Evolutionary conservation across 2,888 invertebrate genomes (phyloP), one percentile per base, ranked within the genome.

Genomic region (Cheilosia pagana): DNA sequence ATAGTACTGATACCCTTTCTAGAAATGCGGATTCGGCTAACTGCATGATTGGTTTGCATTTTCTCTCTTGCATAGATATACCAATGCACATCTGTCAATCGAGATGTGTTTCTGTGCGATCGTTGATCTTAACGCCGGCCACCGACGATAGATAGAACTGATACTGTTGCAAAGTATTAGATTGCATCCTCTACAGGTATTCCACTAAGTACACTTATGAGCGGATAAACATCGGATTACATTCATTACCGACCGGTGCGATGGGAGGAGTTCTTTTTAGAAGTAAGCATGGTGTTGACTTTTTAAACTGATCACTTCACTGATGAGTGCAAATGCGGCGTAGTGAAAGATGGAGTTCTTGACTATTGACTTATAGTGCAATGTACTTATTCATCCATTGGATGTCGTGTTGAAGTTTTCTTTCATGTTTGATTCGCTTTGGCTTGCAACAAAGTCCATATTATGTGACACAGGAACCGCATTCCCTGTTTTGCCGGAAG

Each of bases 31-130:
- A 74, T 74, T 77, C 62, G 77, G 72, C 82, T 77, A 65, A 50
- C 59, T 83, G 79, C 79, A 65, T 71, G 79, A 85, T 79, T 79
- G 78, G 60, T 85, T 85, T 85, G 70, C 70, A 79, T 79, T 78
- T 78, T 83, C 77, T 83, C 71, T 55, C 39, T 67, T 50, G 25
- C 21, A 48, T 21, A 8, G 12, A 3, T 48, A n/a, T 50, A 21
- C 16, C 19, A 53, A 3, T 16, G 14, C 53, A 62, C 57, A 67
- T 57, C 68, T 78, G 77, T 83, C 78, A 78, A 83, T 83, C 68
- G 62, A 70, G 63, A 68, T 23, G 65, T 65, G 79, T 75, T 70
- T 65, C 70, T 53, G 60, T 21, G 59, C 83, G 83, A 85, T 75
- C 83, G 28, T 85, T 85, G 83, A 85, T 85, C 83, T 71, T 75